A percentile compares a stretch with the other conserved stretches of the same genome.
Evolutionary conservation across 2,113 vertebrate species (phyloP).

Genomic region (Montifringilla adamsi): DNA sequence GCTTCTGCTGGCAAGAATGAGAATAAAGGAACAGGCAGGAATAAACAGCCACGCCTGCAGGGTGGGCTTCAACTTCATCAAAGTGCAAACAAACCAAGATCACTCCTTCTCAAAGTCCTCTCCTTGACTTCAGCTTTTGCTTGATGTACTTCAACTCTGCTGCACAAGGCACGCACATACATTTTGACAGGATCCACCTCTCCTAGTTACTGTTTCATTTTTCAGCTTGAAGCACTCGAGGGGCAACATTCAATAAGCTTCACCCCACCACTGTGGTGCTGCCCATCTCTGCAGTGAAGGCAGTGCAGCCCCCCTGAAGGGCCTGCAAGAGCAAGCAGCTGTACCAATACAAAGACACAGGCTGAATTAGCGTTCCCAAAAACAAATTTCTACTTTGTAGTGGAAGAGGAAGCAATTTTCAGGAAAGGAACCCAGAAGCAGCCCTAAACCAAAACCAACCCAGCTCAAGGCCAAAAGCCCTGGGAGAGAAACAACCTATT

Average conservation of each 20-base stretch:
- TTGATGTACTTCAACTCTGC: neutral
- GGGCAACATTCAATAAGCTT: neutral
- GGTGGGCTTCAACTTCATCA: neutral
- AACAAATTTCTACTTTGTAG: neutral
- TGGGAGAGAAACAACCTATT: neutral
- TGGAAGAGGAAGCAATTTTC: neutral
- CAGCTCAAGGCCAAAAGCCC: neutral
- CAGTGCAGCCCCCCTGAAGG: neutral
- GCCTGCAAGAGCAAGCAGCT: neutral
- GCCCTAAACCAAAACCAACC: neutral
- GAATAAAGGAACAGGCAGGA: neutral
- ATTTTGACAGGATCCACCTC: neutral
- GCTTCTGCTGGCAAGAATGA: neutral
- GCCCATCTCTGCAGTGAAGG: neutral
- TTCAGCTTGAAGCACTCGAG: neutral
- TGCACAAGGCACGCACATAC: neutral
- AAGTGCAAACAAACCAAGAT: neutral
- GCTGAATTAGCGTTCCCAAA: neutral
- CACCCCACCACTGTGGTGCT: rapidly evolving
- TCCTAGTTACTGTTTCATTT: neutral
- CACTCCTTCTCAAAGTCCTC: neutral
- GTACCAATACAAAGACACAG: neutral
- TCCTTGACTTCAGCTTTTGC: neutral
- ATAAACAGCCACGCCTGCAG: rapidly evolving
- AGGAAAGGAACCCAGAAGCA: neutral